A percentile compares a stretch with the other conserved stretches of the same genome.
phyloP scores from a whole-genome alignment of 2,113 vertebrate genomes.

The Rhinoderma darwinii region DNA sequence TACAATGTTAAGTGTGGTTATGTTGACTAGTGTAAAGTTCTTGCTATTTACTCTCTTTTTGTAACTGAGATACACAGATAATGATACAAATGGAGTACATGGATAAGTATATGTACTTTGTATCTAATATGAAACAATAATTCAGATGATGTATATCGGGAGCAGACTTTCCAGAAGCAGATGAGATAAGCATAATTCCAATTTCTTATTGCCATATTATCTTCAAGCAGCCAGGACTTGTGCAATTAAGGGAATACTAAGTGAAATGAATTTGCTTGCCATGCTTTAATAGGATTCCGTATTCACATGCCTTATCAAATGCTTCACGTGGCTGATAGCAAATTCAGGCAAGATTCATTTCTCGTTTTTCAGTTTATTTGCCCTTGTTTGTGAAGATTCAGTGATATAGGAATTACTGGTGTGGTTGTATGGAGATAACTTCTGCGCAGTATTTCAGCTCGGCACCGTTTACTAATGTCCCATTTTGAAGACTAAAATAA shows the following conservation, averaged over 20 bases:
- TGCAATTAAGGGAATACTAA: conserved; percentile 53
- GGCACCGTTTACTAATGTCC: neutral
- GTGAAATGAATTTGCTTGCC: conserved; percentile 47
- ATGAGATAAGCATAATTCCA: conserved; percentile 44
- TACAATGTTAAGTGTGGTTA: neutral
- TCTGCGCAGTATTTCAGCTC: neutral
- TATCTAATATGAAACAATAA: neutral
- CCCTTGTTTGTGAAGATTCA: conserved; percentile 1
- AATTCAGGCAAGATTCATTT: neutral
- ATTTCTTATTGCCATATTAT: conserved; percentile 48
- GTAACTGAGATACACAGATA: neutral
- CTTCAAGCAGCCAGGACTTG: conserved; percentile 49
- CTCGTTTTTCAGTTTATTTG: neutral
- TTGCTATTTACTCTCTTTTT: neutral
- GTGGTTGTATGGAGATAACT: neutral
- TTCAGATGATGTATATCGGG: neutral
- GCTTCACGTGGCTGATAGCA: conserved; percentile 31
- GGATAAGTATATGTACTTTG: neutral
- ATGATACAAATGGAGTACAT: neutral
- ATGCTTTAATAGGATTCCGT: conserved; percentile 52
- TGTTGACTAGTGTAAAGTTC: neutral
- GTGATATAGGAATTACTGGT: neutral
- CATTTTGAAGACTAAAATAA: neutral
- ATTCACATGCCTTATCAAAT: conserved; percentile 44
- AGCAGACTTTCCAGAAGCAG: neutral